Conservation (phyloP, 2,888 invertebrate genomes). For the Leptogaster cylindrica region DNA sequence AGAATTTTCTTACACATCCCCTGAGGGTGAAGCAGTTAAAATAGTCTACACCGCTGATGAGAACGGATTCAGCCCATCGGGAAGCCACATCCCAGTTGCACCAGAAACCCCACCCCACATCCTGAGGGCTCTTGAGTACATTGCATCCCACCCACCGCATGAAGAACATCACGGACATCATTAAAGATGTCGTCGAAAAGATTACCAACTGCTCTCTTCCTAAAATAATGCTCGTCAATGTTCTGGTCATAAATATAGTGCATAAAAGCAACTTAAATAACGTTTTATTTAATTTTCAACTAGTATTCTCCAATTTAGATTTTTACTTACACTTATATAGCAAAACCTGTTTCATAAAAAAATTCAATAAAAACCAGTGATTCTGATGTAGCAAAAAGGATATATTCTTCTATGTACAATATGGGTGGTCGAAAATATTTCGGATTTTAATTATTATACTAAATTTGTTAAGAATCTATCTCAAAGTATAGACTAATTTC, state of each 20-base stretch:
- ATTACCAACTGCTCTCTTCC: background rate
- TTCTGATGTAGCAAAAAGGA: too few species aligned
- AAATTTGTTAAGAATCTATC: too few species aligned
- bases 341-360: background rate
- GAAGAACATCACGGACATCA: slow-evolving; percentile 51
- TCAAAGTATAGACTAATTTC: too few species aligned
- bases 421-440: too few species aligned
- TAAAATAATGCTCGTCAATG: slow-evolving; percentile 10
- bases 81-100: background rate
- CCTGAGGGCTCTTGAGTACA: background rate
- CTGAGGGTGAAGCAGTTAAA: slow-evolving; percentile 68
- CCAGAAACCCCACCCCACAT: slow-evolving; percentile 6
- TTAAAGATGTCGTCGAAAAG: background rate
- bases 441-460: too few species aligned
- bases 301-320: too few species aligned
- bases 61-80: slow-evolving; percentile 69
- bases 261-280: too few species aligned
- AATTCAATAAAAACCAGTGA: too few species aligned
- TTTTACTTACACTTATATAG: background rate
- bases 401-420: too few species aligned
- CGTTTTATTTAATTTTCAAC: too few species aligned
- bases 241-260: slow-evolving; percentile 35
- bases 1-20: slow-evolving; percentile 68
- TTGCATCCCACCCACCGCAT: background rate
- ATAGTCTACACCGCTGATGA: slow-evolving; percentile 72